These are phyloP conservation scores for Lophotriccus pileatus DNA, from an alignment of 2,797 vertebrate species.

Conservation along the genomic window DNA sequence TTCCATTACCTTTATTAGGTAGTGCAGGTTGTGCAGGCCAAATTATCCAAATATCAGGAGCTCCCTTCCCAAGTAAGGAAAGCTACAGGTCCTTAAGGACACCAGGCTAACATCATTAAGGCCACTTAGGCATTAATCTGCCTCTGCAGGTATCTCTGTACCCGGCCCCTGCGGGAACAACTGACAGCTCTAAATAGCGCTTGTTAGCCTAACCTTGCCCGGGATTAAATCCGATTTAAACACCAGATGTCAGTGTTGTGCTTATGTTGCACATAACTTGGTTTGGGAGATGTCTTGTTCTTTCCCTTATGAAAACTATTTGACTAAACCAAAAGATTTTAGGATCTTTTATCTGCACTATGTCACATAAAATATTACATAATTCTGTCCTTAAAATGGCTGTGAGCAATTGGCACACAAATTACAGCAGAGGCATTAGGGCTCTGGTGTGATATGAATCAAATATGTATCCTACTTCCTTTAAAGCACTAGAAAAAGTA, in stretches of 20 bases:
- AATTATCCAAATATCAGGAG: neutral
- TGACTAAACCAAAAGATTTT: neutral
- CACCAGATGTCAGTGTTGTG: slow-evolving; percentile 80
- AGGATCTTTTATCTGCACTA: neutral
- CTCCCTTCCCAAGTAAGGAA: neutral
- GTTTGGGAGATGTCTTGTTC: neutral
- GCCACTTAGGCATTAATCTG: fast-evolving
- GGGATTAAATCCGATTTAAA: neutral
- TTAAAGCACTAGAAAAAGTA: neutral
- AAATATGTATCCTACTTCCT: neutral
- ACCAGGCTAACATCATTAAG: no score
- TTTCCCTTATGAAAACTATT: neutral
- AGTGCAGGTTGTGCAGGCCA: neutral
- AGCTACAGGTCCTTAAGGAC: neutral
- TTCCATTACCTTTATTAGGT: neutral
- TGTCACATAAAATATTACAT: neutral
- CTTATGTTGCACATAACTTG: slow-evolving; percentile 53
- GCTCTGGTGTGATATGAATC: neutral
- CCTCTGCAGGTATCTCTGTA: neutral
- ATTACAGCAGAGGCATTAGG: neutral
- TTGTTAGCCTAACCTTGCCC: neutral
- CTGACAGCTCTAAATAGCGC: neutral
- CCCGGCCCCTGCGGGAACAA: neutral
- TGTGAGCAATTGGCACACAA: neutral
- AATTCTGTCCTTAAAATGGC: neutral